These are phyloP conservation scores for Hirundo rustica DNA, from an alignment of 2,797 vertebrate genomes.

Conservation along the genomic window DNA sequence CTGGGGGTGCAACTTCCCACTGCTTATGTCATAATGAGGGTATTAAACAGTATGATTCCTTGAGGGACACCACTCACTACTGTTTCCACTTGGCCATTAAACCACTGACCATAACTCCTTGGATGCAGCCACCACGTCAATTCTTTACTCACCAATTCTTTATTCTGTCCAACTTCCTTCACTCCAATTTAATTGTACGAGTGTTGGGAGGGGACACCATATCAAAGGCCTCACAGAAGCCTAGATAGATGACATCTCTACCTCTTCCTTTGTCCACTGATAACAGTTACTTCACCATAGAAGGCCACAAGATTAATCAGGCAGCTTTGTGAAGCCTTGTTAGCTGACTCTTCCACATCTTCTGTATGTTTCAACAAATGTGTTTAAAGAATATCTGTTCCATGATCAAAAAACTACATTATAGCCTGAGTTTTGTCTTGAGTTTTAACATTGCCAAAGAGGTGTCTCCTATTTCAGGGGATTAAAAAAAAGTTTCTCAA, in stretches of 20 bases:
- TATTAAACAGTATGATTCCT: background rate
- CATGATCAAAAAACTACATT: background rate
- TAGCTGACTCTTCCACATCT: background rate
- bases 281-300: fast-evolving
- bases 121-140: background rate
- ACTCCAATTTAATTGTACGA: background rate
- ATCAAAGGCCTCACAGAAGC: background rate
- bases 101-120: fast-evolving
- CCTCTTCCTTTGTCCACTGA: background rate
- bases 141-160: background rate
- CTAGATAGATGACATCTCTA: background rate
- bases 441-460: background rate
- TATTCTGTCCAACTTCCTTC: background rate
- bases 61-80: background rate
- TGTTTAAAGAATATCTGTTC: background rate
- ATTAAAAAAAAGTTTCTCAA: background rate
- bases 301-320: background rate
- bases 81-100: background rate
- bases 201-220: fast-evolving
- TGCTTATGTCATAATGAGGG: background rate
- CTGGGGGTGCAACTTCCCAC: background rate
- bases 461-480: background rate
- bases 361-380: background rate
- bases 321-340: fast-evolving
- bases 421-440: background rate